Conservation (phyloP, 2,888 invertebrate species). For the Brassicogethes aeneus region DNA sequence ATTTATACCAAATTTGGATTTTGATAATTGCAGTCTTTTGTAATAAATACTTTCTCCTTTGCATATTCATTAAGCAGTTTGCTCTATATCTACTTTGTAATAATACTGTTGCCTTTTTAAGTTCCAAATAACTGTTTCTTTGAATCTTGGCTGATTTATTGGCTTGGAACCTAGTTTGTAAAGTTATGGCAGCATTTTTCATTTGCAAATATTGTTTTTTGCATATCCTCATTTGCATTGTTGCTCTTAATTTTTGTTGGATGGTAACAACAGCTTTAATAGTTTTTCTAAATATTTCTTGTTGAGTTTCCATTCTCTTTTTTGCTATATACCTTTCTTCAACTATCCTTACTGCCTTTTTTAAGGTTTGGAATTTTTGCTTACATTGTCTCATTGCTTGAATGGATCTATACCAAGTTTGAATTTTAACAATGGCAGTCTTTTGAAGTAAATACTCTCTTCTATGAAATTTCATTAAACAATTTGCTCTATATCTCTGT, state of each 20-base stretch:
- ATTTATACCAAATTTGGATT: slow-evolving; percentile 28
- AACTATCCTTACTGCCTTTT: background rate
- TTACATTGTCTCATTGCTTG: slow-evolving; percentile 5
- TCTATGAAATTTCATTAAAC: slow-evolving; percentile 28
- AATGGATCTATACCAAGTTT: slow-evolving; percentile 1
- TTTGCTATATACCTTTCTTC: slow-evolving; percentile 2
- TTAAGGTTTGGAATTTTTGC: slow-evolving; percentile 13
- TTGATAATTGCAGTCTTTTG: slow-evolving; percentile 30
- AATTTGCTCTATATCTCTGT: slow-evolving; percentile 5
- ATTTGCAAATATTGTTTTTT: slow-evolving; percentile 15
- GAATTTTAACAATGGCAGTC: background rate
- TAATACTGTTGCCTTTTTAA: slow-evolving; percentile 20
- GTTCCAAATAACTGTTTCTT: slow-evolving; percentile 7
- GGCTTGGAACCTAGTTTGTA: slow-evolving; percentile 36
- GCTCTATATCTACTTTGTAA: slow-evolving; percentile 39
- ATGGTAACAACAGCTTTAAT: too few species aligned
- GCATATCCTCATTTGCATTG: slow-evolving; percentile 33
- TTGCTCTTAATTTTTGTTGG: slow-evolving; percentile 25
- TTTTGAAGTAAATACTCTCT: slow-evolving; percentile 25
- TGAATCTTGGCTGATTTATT: slow-evolving; percentile 31
- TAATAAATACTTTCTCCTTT: slow-evolving; percentile 30
- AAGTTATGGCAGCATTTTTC: slow-evolving; percentile 34
- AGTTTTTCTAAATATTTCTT: too few species aligned
- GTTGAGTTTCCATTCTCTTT: slow-evolving; percentile 13
- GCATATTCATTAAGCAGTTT: slow-evolving; percentile 23